Conservation (phyloP, 2,113 vertebrate species). For the Anthoscopus minutus region DNA sequence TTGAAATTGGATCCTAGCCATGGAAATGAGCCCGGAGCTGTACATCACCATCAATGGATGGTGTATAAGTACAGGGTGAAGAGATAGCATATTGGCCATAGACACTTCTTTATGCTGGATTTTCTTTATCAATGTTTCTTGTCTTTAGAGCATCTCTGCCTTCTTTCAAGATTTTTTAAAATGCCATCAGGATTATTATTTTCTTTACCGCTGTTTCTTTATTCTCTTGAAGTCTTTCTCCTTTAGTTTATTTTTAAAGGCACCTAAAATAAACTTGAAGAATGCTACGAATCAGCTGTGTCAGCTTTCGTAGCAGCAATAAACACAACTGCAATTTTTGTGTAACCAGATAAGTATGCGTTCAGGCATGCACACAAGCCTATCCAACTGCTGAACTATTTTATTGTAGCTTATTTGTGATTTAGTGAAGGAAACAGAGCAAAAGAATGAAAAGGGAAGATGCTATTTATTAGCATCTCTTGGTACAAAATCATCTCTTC, state of each 20-base stretch:
- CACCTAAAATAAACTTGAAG: background rate
- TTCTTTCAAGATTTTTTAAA: background rate
- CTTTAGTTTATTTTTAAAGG: background rate
- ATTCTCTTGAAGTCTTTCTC: background rate
- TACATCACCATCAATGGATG: background rate
- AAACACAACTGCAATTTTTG: background rate
- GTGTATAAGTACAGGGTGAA: background rate
- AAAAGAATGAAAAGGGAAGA: background rate
- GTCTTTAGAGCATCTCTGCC: background rate
- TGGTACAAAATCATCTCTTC: background rate
- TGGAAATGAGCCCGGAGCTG: background rate
- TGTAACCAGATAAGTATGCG: background rate
- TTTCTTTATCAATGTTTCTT: background rate
- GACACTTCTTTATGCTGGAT: background rate
- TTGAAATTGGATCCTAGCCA: constrained; percentile 25
- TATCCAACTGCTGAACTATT: background rate
- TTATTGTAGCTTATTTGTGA: background rate
- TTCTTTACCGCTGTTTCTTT: background rate
- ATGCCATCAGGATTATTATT: background rate
- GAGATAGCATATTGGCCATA: background rate
- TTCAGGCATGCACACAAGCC: background rate
- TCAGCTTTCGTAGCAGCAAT: background rate
- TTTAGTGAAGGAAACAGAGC: background rate
- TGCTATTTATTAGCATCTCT: background rate
- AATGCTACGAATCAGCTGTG: background rate